phyloP scores from a whole-genome alignment of 1,140 invertebrate species.

The Choristoneura fumiferana region DNA sequence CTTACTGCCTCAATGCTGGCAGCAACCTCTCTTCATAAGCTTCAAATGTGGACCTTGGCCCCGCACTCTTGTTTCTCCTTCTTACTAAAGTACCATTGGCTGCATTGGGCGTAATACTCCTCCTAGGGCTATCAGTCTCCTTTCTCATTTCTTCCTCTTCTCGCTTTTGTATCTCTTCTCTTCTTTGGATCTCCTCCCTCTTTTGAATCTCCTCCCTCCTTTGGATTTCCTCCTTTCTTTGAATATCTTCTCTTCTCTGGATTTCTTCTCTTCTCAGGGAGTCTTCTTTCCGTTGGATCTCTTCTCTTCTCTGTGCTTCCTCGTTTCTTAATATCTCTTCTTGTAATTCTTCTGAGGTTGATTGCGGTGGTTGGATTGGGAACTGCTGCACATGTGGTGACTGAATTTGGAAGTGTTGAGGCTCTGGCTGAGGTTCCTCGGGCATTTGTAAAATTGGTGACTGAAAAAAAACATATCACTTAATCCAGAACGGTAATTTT shows the following conservation, averaged over 20 bases:
- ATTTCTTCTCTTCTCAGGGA: neutral
- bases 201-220: neutral
- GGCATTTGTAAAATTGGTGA: slow-evolving; percentile 49
- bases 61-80: slow-evolving; percentile 87
- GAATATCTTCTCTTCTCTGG: neutral
- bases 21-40: slow-evolving; percentile 92
- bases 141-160: slow-evolving; percentile 51
- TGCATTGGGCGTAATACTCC: slow-evolving; percentile 67
- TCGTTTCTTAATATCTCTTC: slow-evolving; percentile 1
- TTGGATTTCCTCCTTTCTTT: neutral
- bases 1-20: slow-evolving; percentile 89
- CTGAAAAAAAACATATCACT: slow-evolving; percentile 38
- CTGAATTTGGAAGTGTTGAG: slow-evolving; percentile 8
- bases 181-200: neutral
- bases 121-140: slow-evolving; percentile 68
- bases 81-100: slow-evolving; percentile 78
- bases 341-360: slow-evolving; percentile 17
- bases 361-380: neutral
- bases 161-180: slow-evolving; percentile 37
- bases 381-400: neutral
- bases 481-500: no score
- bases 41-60: slow-evolving; percentile 88
- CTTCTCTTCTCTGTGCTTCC: neutral
- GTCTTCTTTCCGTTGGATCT: slow-evolving; percentile 11
- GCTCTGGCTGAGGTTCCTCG: slow-evolving; percentile 45